Percentiles rank a stretch among this genome's conserved stretches.
Conservation (phyloP, 2,888 invertebrate species). For the Crocallis elinguaria region DNA sequence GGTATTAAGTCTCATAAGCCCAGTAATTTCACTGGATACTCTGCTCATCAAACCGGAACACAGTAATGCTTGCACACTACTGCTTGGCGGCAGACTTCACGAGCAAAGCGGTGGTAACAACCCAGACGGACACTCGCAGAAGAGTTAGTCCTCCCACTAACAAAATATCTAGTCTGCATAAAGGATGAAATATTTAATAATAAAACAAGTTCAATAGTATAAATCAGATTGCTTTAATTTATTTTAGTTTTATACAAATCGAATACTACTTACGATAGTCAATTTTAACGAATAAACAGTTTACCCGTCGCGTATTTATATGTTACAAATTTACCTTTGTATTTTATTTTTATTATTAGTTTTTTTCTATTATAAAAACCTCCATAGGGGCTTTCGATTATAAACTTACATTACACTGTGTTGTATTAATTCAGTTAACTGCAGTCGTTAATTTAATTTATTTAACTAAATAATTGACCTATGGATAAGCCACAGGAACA, state of each 20-base stretch:
- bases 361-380: conserved; percentile 81
- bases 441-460: conserved; percentile 72
- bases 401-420: conserved; percentile 81
- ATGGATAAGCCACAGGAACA: conserved; percentile 77
- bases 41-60: too few species aligned
- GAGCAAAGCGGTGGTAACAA: too few species aligned
- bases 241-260: conserved; percentile 85
- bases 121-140: too few species aligned
- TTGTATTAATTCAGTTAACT: conserved; percentile 64
- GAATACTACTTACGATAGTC: conserved; percentile 84
- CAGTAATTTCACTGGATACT: too few species aligned
- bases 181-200: conserved; percentile 40
- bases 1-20: too few species aligned
- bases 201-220: conserved; percentile 74
- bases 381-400: conserved; percentile 82
- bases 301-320: conserved; percentile 76
- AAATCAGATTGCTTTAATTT: conserved; percentile 86
- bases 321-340: conserved; percentile 84
- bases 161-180: too few species aligned
- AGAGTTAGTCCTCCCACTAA: too few species aligned
- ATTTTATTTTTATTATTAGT: conserved; percentile 63
- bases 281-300: conserved; percentile 82
- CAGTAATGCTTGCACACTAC: too few species aligned
- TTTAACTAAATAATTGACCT: conserved; percentile 57
- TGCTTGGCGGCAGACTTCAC: too few species aligned